phyloP scores from a whole-genome alignment of 2,797 vertebrate species.

The Sebastes wilsoni region DNA sequence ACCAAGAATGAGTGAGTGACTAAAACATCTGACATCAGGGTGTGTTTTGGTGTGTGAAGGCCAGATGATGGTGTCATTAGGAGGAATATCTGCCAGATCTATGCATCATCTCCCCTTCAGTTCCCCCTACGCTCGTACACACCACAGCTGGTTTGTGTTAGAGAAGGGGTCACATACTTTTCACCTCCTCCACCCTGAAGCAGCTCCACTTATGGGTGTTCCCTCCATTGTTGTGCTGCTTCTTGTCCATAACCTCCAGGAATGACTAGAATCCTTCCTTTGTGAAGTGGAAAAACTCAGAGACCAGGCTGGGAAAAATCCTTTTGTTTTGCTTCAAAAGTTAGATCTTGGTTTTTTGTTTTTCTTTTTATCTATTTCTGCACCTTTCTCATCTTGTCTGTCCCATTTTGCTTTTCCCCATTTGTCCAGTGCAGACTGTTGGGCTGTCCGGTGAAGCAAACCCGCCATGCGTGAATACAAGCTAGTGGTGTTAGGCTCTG shows the following conservation, averaged over 20 bases:
- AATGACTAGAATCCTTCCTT: conserved; percentile 73
- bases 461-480: conserved; percentile 99
- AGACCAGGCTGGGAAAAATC: conserved; percentile 25
- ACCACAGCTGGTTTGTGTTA: conserved; percentile 84
- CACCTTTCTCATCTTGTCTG: conserved; percentile 18
- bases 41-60: conserved; percentile 51
- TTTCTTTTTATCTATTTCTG: not conserved
- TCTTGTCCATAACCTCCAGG: conserved; percentile 75
- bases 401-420: conserved; percentile 17
- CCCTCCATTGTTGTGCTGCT: conserved; percentile 78
- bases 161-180: conserved; percentile 75
- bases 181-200: conserved; percentile 81
- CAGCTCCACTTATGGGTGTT: conserved; percentile 81
- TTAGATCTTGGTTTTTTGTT: not conserved
- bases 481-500: conserved; percentile 99
- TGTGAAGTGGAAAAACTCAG: conserved; percentile 51
- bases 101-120: conserved; percentile 52
- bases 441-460: conserved; percentile 88
- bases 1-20: conserved; percentile 17
- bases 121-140: conserved; percentile 41
- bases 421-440: conserved; percentile 81
- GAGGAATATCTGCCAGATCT: conserved; percentile 57
- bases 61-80: conserved; percentile 72
- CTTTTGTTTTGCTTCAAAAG: conserved; percentile 37
- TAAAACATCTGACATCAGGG: conserved; percentile 43